These are phyloP conservation scores for Odontophorus gujanensis DNA, from an alignment of 2,113 vertebrate genomes.

Conservation along the genomic window DNA sequence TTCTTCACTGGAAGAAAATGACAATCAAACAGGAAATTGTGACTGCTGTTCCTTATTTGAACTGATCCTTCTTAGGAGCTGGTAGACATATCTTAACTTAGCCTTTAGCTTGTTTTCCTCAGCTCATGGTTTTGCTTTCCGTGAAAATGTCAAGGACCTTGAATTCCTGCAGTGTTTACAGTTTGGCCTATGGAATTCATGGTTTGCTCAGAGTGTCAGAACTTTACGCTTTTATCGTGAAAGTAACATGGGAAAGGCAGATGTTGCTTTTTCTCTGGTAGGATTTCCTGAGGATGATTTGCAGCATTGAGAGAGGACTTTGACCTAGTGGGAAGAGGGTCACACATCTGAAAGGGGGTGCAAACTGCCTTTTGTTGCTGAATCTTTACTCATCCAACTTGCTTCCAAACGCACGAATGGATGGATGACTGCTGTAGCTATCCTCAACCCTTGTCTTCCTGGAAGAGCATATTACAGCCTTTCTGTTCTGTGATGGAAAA, in stretches of 20 bases:
- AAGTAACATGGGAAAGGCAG: neutral
- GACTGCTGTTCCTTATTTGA: conserved; percentile 51
- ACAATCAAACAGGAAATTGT: conserved; percentile 63
- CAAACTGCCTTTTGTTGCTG: neutral
- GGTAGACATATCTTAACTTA: conserved; percentile 50
- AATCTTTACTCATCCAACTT: neutral
- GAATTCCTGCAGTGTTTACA: conserved; percentile 8
- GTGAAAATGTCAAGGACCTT: conserved; percentile 45
- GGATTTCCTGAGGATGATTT: neutral
- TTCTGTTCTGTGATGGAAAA: neutral
- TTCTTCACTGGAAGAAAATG: conserved; percentile 71
- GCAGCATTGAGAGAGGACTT: neutral
- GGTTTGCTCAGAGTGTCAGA: neutral
- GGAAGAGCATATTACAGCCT: neutral
- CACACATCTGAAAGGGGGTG: neutral
- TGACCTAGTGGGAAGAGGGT: neutral
- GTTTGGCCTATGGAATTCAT: neutral
- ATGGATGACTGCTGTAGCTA: neutral
- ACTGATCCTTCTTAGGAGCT: conserved; percentile 56
- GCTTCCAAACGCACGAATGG: neutral
- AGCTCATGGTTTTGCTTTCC: neutral
- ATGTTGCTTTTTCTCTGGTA: neutral
- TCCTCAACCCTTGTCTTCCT: neutral
- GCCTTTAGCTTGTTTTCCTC: conserved; percentile 60
- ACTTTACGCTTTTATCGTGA: neutral